Base-by-base conservation (phyloP, 2,797 vertebrate genomes). In the Orientallactaga sibirica region DNA sequence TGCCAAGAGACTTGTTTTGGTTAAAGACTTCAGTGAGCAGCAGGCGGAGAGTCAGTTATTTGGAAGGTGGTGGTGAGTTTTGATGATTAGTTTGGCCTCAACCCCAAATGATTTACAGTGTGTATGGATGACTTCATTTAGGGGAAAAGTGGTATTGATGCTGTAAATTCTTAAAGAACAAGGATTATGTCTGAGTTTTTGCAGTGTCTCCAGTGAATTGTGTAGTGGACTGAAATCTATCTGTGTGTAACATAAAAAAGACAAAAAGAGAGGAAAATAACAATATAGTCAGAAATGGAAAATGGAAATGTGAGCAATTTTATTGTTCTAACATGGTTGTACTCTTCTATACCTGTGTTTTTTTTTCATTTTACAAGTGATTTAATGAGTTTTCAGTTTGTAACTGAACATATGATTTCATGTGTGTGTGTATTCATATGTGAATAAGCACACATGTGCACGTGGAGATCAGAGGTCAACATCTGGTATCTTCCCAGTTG, bases 51-150 rank as follows among this genome's bases (percentile, higher is more conserved):
- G 43, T 81, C 37, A 68, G 20, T 87, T 87, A 70, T 71, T 90
- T 91, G 75, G 33, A 96, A 96, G 61, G 27, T 68, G n/a, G 52
- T 67, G 58, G 90, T 66, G 62, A 94, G 73, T 86, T 95, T 74
- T 52, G 24, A 86, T 88, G 66, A 94, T 94, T 89, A 52, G 22
- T 89, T 90, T 93, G 70, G 91, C 84, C 16, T 0, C 84, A 68
- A 58, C 55, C 80, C 68, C n/a, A 37, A 91, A 73, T 92, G 61
- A 22, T 88, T 91, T 83, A 33, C 25, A 33, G 27, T 85, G 33
- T 84, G 68, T 73, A 61, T 70, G 75, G 61, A 37, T 85, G 37
- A 71, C 16, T 86, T 85, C 88, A 86, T 81, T 41, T 62, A 81
- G 68, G 29, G 27, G 19, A 61, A 92, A 90, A 29, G 19, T 76